Evolutionary conservation across 2,797 vertebrate species (phyloP).

Genomic region (Tiaroga cobitis): DNA sequence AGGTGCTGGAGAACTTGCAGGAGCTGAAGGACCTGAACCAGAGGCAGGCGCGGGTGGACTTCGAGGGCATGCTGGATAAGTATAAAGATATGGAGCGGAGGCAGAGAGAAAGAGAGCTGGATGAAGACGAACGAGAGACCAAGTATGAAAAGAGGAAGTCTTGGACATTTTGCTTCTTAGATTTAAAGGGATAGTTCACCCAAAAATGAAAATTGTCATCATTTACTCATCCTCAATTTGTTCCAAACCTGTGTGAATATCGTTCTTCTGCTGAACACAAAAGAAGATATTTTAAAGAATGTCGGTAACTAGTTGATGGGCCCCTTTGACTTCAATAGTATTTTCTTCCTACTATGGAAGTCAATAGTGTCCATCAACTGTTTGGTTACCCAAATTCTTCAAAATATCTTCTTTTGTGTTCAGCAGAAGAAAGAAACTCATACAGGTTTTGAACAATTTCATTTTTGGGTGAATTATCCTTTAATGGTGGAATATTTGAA

Average conservation of each 20-base stretch:
- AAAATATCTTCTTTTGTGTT: too few species aligned
- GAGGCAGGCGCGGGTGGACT: slow-evolving; percentile 93
- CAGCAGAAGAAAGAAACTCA: too few species aligned
- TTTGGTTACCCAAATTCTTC: too few species aligned
- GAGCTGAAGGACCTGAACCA: slow-evolving; percentile 98
- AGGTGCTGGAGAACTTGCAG: slow-evolving; percentile 96
- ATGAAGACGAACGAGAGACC: slow-evolving; percentile 90
- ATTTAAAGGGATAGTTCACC: background rate
- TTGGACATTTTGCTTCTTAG: background rate
- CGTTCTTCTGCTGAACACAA: background rate
- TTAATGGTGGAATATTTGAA: background rate
- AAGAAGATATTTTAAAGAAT: background rate
- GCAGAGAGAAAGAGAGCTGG: slow-evolving; percentile 79
- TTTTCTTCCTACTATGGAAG: too few species aligned
- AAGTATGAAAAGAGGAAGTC: slow-evolving; percentile 75
- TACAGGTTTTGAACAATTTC: background rate
- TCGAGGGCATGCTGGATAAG: slow-evolving; percentile 90
- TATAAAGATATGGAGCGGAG: slow-evolving; percentile 85
- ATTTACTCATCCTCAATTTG: background rate
- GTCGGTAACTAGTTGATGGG: too few species aligned
- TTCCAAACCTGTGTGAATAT: background rate
- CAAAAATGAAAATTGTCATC: background rate
- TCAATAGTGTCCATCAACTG: too few species aligned
- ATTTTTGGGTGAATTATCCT: too few species aligned
- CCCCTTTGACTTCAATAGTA: too few species aligned